A percentile compares a stretch with the other conserved stretches of the same genome.
phyloP scores from a whole-genome alignment of 2,113 vertebrate species.

The Phylloscopus whistleri region DNA sequence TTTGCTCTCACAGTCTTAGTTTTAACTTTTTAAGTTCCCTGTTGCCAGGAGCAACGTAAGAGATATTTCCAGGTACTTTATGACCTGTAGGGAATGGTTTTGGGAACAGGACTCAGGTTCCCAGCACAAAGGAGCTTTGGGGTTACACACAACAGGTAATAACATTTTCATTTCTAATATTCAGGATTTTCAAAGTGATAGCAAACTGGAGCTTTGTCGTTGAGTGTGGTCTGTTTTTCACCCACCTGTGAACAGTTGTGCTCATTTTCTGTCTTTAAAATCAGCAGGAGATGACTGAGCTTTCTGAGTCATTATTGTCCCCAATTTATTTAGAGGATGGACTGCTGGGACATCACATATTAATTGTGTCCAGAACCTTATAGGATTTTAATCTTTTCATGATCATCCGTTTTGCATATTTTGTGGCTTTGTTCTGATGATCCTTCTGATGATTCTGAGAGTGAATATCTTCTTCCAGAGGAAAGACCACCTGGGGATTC shows the following conservation, averaged over 20 bases:
- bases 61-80: neutral
- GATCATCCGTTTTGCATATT: neutral
- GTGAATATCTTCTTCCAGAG: neutral
- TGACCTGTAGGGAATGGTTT: neutral
- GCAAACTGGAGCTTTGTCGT: neutral
- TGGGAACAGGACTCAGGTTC: neutral
- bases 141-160: neutral
- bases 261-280: neutral
- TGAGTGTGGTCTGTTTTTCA: neutral
- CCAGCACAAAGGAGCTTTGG: neutral
- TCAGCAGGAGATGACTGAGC: neutral
- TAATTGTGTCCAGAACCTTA: neutral
- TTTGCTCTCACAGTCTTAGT: neutral
- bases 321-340: neutral
- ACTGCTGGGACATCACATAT: neutral
- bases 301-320: neutral
- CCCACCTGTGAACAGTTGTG: neutral
- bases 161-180: neutral
- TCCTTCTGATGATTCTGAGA: neutral
- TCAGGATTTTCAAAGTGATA: neutral
- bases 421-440: neutral
- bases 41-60: neutral
- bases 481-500: neutral
- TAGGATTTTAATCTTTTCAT: neutral
- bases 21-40: neutral